Base-by-base conservation (phyloP, 1,140 invertebrate genomes). In the Drosophila novamexicana region DNA sequence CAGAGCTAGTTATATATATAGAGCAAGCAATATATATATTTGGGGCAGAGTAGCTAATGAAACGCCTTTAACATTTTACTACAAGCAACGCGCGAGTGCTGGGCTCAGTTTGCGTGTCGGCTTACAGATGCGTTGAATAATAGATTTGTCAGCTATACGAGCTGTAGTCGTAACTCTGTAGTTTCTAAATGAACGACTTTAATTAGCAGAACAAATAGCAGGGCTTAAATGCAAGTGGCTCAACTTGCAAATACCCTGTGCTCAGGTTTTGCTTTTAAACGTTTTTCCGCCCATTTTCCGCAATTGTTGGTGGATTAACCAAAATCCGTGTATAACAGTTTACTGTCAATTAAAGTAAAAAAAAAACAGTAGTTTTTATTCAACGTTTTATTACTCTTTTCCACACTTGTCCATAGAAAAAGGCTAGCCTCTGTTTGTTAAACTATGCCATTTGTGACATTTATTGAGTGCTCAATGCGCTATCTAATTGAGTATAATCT, bases 1-100 rank as follows among this genome's bases (percentile, higher is more conserved):
- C 56, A 49, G n/a, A 53, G 34, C 50, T n/a, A 54, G 7, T 39
- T 49, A 62, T 10, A 29, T 14, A 37, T 8, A 59, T 10, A 42
- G 10, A 49, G 39, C 9, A 16, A 66, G 8, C n/a, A 36, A 66
- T 45, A 18, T 6, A 45, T 18, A 45, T 18, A 52, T 52, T n/a
- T 50, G 32, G 36, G 16, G 16, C 16, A 34, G 53, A 69, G 66
- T 62, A 52, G 59, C 32, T 53, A 61, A 69, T 61, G 49, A 53
- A 68, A 65, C 58, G 18, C 42, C 40, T 50, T 49, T 18, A 18
- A 14, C 59, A 53, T 57, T 57, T 57, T 14, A 10, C 39, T 29
- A 29, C 42, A 44, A 44, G 7, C 39, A 10, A 4, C 22, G 22
- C 22, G 22, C 22, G 22, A 29, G 4, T 29, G 2, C 22, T 5